Percentiles rank a stretch among this genome's conserved stretches.
These are phyloP conservation scores for Triops longicaudatus DNA, from an alignment of 1,140 invertebrate species.

Conservation along the genomic window DNA sequence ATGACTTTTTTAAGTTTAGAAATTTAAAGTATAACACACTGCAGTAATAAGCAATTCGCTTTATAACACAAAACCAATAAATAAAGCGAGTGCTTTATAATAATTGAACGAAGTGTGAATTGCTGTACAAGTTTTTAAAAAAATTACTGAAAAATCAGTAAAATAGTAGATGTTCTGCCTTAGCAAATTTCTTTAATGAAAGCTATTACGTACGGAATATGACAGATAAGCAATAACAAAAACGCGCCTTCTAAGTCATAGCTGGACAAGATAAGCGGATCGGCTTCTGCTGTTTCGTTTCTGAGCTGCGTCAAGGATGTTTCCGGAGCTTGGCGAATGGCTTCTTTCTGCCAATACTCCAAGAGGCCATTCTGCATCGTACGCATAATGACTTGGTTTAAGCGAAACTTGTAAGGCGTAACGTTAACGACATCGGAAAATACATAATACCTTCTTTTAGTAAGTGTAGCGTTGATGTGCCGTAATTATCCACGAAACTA, in stretches of 20 bases:
- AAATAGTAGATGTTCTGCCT: no score
- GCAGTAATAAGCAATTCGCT: no score
- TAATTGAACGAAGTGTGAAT: no score
- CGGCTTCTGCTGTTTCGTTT: not conserved
- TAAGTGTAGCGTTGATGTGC: not conserved
- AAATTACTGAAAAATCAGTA: no score
- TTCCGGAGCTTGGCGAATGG: not conserved
- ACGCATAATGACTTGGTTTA: not conserved
- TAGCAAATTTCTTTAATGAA: not conserved
- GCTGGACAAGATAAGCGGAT: not conserved
- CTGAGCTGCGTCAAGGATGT: not conserved
- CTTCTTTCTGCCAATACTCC: not conserved
- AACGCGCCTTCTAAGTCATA: not conserved
- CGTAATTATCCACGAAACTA: not conserved
- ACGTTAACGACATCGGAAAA: not conserved
- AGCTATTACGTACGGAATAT: not conserved
- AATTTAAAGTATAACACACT: no score
- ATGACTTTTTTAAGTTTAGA: no score
- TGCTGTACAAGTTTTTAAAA: no score
- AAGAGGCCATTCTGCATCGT: not conserved
- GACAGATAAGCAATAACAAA: not conserved
- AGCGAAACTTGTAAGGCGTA: not conserved
- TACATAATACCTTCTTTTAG: not conserved
- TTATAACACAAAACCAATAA: no score
- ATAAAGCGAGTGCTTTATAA: no score